Evolutionary conservation across 53 echinoderm and acorn worm species (phyloP).

Genomic region (Arbacia lixula): DNA sequence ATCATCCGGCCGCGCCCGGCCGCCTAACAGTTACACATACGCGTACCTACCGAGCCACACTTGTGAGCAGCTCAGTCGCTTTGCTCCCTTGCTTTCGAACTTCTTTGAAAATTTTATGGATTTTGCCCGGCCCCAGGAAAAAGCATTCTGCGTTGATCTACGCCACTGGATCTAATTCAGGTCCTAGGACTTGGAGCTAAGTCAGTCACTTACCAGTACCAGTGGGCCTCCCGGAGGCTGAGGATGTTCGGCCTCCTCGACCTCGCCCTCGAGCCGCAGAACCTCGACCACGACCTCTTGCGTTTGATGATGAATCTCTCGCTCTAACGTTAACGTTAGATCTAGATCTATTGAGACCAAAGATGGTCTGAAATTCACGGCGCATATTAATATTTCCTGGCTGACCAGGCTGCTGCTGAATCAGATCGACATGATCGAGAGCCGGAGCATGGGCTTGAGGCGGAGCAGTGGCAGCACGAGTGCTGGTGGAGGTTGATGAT

Average conservation of each 20-base stretch:
- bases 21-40: too few relatives aligned
- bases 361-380: not conserved
- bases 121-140: slow-evolving; percentile 1
- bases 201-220: slow-evolving; percentile 1
- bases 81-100: too few relatives aligned
- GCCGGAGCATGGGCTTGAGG: not conserved
- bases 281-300: slow-evolving; percentile 1
- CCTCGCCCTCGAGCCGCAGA: slow-evolving; percentile 1
- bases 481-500: slow-evolving; percentile 1
- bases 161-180: slow-evolving; percentile 1
- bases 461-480: slow-evolving; percentile 1
- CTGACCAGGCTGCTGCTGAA: not conserved
- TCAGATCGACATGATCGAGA: slow-evolving; percentile 1
- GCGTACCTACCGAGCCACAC: not conserved
- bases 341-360: slow-evolving; percentile 1
- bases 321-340: too few relatives aligned
- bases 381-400: slow-evolving; percentile 1
- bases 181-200: not conserved
- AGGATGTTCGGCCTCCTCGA: slow-evolving; percentile 1
- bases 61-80: slow-evolving; percentile 1
- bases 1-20: too few relatives aligned
- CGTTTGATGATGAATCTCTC: slow-evolving; percentile 1
- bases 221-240: slow-evolving; percentile 1
- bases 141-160: not conserved
- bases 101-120: not conserved